Evolutionary conservation across 2,113 vertebrate species (phyloP), one percentile per base, ranked within the genome.

Genomic region (Oxygymnocypris stewartii): DNA sequence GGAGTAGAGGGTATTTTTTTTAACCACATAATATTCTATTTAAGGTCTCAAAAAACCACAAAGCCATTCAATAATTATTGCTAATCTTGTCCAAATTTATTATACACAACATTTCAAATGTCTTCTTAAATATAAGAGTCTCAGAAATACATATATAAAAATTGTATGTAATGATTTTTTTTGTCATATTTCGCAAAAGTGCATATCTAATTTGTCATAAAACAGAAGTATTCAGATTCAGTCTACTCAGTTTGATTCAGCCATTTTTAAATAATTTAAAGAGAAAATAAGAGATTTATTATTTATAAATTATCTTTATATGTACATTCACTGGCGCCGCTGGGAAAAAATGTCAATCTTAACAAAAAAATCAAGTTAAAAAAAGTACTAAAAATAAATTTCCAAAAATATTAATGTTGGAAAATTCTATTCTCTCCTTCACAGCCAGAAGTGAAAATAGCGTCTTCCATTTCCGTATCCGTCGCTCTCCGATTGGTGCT

Each of bases 401-500:
- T 75, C 11, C 18, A 47, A 84, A 79, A 80, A 51, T 28, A 69
- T 76, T 57, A n/a, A 57, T 9, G 12, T n/a, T 63, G 35, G 40
- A 69, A 47, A 9, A 44, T 85, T 82, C 57, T 63, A 10, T 57
- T n/a, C 16, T 88, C 44, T 84, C 16, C 86, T 78, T 85, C 3
- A 0, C 93, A 98, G 98, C 95, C 59, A 94, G 96, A 7, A 95
- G 93, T 35, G 95, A 96, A 31, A 28, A 86, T 20, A 95, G 93
- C 85, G 95, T 98, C 69, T 95, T 92, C 90, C 98, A 98, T 93
- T 98, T 97, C 93, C 93, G 97, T 85, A 96, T 99, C 92, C 95
- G 94, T 89, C 94, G 93, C 51, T 95, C 94, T 0, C 63, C 93
- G 0, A 87, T 94, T 0, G 96, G 96, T 0, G 92, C 95, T 18